phyloP scores from a whole-genome alignment of 2,797 vertebrate genomes.

The Bufotes viridis region DNA sequence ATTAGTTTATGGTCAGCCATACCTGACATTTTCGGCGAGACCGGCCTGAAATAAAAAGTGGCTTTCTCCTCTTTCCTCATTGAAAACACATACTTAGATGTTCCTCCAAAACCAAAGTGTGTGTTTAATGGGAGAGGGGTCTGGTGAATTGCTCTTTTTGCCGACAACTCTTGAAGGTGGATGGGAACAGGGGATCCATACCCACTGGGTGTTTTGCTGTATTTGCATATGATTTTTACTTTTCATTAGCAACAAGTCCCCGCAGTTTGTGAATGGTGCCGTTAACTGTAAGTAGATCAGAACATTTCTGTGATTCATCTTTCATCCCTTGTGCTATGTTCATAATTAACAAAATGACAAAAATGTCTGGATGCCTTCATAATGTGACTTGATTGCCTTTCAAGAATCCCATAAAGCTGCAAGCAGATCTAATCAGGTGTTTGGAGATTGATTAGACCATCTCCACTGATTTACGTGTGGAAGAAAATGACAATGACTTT shows the following conservation, averaged over 20 bases:
- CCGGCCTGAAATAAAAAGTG: not conserved
- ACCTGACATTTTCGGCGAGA: too few species aligned
- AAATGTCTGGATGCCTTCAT: constrained; percentile 35
- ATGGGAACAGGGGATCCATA: not conserved
- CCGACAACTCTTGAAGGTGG: too few species aligned
- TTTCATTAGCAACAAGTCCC: constrained; percentile 9
- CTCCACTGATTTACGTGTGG: constrained; percentile 4
- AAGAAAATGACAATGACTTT: constrained; percentile 28
- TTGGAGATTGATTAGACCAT: constrained; percentile 48
- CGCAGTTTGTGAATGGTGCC: not conserved
- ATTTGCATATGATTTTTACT: not conserved
- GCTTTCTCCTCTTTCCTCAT: too few species aligned
- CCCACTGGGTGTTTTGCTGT: not conserved
- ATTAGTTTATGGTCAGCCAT: too few species aligned
- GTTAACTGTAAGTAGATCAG: constrained; percentile 4
- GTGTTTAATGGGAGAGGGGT: too few species aligned
- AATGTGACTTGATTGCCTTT: constrained; percentile 42
- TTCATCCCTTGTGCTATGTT: constrained; percentile 28
- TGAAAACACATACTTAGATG: too few species aligned
- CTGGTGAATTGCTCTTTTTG: too few species aligned
- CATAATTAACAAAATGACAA: constrained; percentile 46
- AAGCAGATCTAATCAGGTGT: constrained; percentile 43
- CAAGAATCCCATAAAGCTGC: constrained; percentile 40
- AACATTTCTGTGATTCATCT: constrained; percentile 25
- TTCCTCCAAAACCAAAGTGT: too few species aligned